Evolutionary conservation across 2,797 vertebrate genomes (phyloP), one percentile per base, ranked within the genome.

Genomic region (Lates japonicus): DNA sequence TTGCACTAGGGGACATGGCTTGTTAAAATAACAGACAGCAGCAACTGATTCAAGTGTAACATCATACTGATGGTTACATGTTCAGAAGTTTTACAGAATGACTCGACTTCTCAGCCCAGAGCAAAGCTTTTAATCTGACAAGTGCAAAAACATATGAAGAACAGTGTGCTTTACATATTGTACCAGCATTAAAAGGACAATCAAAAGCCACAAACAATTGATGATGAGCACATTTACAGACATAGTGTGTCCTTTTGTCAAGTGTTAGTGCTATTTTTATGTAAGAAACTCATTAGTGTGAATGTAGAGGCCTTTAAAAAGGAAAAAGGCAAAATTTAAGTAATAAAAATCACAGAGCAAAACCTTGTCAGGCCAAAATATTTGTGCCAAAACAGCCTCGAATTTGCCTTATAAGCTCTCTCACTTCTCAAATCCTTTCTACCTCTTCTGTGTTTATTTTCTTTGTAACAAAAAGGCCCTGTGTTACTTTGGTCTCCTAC

Each of bases 381-480:
- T 42, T 55, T 1, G 9, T 13, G 59, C 31, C 31, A 49, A 70
- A 42, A 67, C 22, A 31, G 42, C 16, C 52, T 66, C 16, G n/a
- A 55, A 57, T 33, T 25, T 64, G 66, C 75, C 51, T 51, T 5
- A 7, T 55, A 70, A 74, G 44, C 22, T 54, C 66, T 44, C 13
- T 39, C 42, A 29, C n/a, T 54, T 54, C 42, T 33, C 20, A 63
- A 10, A 41, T 61, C 25, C 14, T 48, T 41, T 63, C 37, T 22
- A 58, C 10, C 29, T 69, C 44, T 39, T 8, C 13, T 25, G 42
- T 54, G 51, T 80, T 68, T 63, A 16, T 76, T 80, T 63, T 54
- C 22, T 51, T 61, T 3, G 1, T 3, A 31, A 7, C 37, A 31
- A 59, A 46, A 42, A 2, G 3, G 6, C 11, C 29, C 44, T 62